Conservation (phyloP, 2,113 vertebrate genomes). For the Leiothrix lutea region DNA sequence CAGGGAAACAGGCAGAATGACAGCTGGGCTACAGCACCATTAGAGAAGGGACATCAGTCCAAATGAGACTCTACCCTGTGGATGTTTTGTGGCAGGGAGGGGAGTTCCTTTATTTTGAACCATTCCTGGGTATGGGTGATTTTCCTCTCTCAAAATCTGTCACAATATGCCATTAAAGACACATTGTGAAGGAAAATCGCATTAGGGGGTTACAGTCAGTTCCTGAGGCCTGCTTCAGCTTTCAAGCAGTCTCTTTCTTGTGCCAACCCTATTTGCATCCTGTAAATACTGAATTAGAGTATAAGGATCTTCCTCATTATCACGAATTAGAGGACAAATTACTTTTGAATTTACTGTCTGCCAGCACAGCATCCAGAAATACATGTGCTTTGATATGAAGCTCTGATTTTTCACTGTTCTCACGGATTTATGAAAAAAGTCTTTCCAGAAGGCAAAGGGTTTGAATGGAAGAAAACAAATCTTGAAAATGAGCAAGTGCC, state of each 20-base stretch:
- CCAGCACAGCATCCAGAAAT: neutral
- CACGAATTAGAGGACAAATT: neutral
- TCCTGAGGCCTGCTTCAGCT: neutral
- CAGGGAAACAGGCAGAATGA: neutral
- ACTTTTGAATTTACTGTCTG: neutral
- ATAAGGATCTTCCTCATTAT: neutral
- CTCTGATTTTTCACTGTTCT: neutral
- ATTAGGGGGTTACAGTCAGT: neutral
- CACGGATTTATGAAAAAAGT: neutral
- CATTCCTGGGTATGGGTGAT: neutral
- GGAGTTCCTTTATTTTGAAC: neutral
- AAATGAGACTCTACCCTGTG: neutral
- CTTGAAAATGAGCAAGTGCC: neutral
- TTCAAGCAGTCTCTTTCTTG: neutral
- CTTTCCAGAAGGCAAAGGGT: neutral
- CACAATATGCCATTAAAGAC: neutral
- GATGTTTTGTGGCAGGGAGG: neutral
- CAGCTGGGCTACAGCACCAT: neutral
- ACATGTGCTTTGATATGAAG: neutral
- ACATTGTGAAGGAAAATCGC: neutral
- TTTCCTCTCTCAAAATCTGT: neutral
- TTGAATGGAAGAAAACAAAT: neutral
- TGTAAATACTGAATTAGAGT: neutral
- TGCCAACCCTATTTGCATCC: neutral
- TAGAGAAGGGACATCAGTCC: neutral